Evolutionary conservation across 2,797 vertebrate species (phyloP), one percentile per base, ranked within the genome.

Genomic region (Pogonophryne albipinna): DNA sequence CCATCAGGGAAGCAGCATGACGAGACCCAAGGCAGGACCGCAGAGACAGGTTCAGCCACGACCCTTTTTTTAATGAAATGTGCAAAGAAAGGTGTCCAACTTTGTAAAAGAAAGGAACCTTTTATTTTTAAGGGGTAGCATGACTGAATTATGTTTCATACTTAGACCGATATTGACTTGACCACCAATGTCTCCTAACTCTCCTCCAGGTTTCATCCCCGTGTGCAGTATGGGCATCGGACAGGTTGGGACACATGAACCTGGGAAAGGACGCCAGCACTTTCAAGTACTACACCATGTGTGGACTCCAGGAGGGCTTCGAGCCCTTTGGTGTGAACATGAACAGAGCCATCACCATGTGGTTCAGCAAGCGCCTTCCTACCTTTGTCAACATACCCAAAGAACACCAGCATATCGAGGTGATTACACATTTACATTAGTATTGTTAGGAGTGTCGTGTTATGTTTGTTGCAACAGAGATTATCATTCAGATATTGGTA

Each of bases 251-350:
- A 59, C 97, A 91, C 3, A 97, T 99, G 96, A 99, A 99, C 82
- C 95, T 99, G 53, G 98, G 98, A 67, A 98, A 96, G 87, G 96
- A 99, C 4, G 98, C 98, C 87, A 97, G 93, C 87, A 97, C 97
- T 31, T 99, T 99, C 82, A 99, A 98, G 79, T 99, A 97, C 90
- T 99, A 98, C 66, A 99, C 98, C 60, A 98, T 99, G 98, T 99
- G 96, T 31, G 98, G 98, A 53, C 97, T 99, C 66, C 98, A 99
- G 85, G 98, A 99, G 83, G 98, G 98, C 83, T 99, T 99, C 76
- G 97, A 99, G 82, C 98, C 98, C 71, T 99, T 98, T 38, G 97
- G 96, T 15, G 98, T 99, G 81, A 99, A 99, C 93, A 99, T 98
- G 98, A 99, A 99, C 80, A 92, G 98, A 84, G 97, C 99, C 10